Conservation (phyloP, 2,113 vertebrate species). For the Lontra canadensis region DNA sequence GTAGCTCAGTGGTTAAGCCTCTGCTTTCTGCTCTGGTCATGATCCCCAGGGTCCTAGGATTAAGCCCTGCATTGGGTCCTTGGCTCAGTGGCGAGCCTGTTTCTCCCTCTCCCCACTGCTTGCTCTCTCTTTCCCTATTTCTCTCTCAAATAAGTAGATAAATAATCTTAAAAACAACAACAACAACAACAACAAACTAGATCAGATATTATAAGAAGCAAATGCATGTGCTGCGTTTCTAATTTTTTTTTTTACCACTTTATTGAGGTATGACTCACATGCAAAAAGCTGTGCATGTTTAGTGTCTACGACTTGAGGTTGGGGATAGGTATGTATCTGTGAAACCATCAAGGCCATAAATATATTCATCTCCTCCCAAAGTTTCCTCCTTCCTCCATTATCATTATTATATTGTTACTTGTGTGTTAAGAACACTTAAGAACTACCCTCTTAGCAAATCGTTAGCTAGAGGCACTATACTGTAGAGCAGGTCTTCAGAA, state of each 20-base stretch:
- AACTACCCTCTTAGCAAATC: background rate
- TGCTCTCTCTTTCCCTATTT: too few species aligned
- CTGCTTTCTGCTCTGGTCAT: too few species aligned
- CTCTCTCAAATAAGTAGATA: too few species aligned
- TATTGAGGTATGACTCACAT: background rate
- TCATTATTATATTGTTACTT: background rate
- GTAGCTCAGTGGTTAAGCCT: too few species aligned
- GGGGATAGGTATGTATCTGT: background rate
- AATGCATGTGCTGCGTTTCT: background rate
- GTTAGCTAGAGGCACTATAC: background rate
- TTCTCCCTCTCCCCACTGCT: too few species aligned
- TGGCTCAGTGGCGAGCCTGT: too few species aligned
- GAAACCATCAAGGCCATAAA: background rate
- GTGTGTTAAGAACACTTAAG: background rate
- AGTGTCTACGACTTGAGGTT: background rate
- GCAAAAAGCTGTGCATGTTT: background rate
- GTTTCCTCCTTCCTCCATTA: background rate
- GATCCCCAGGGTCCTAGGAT: too few species aligned
- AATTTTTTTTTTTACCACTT: background rate
- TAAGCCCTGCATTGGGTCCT: too few species aligned
- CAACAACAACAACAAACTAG: background rate
- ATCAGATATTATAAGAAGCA: background rate
- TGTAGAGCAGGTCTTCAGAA: background rate
- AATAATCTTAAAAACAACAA: too few species aligned
- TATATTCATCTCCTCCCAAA: background rate